Evolutionary conservation across 2,113 vertebrate species (phyloP).

Genomic region (Ranitomeya variabilis): DNA sequence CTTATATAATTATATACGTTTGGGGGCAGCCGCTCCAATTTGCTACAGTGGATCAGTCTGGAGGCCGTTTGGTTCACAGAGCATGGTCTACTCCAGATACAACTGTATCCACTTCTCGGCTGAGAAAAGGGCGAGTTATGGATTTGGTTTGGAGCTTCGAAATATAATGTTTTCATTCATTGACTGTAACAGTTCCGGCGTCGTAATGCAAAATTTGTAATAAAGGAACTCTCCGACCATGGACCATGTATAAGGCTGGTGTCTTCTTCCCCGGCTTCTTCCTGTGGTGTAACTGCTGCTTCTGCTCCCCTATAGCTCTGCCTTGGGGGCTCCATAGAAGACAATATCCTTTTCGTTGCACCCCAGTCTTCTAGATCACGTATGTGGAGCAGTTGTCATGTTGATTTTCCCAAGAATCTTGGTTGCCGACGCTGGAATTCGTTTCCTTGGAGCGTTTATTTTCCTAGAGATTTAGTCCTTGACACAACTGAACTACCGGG

Average conservation of each 20-base stretch:
- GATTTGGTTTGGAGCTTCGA: neutral
- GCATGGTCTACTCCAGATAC: too few relatives aligned
- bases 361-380: neutral
- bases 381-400: neutral
- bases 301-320: neutral
- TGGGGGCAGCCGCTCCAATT: too few relatives aligned
- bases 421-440: neutral
- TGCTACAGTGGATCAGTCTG: too few relatives aligned
- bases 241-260: neutral
- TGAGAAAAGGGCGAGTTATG: too few relatives aligned
- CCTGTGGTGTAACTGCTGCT: neutral
- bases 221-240: neutral
- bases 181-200: neutral
- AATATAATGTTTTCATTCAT: too few relatives aligned
- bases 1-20: neutral
- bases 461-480: neutral
- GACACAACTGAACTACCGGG: neutral
- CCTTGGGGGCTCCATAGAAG: neutral
- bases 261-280: neutral
- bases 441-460: neutral
- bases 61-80: too few relatives aligned
- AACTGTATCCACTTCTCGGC: too few relatives aligned
- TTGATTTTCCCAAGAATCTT: neutral
- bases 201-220: neutral
- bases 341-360: neutral